Conservation (phyloP, 2,113 vertebrate genomes). For the Theristicus caerulescens region DNA sequence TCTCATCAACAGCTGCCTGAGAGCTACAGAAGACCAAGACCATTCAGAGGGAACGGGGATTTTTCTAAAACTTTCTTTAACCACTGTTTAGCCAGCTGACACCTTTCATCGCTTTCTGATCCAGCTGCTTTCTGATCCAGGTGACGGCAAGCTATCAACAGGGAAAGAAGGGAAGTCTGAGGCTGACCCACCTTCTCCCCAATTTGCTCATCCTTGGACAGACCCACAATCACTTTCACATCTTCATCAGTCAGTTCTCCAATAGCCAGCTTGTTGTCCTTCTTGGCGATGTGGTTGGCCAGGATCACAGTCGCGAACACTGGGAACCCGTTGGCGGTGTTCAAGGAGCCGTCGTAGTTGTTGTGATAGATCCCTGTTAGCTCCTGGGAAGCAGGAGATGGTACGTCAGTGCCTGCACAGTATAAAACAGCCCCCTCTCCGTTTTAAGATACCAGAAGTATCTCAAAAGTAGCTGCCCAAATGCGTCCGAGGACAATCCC, state of each 20-base stretch:
- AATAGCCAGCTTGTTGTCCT: constrained; percentile 87
- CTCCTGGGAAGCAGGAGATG: constrained; percentile 75
- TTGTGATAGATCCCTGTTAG: constrained; percentile 97
- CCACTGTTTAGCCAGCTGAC: not conserved
- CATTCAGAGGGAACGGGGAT: not conserved
- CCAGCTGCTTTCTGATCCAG: not conserved
- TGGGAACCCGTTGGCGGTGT: constrained; percentile 92
- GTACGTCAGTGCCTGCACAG: not conserved
- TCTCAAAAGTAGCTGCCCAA: not conserved
- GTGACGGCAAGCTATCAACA: not conserved
- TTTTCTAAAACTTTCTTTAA: not conserved
- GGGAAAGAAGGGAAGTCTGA: not conserved
- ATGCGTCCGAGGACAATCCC: not conserved
- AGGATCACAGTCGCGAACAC: constrained; percentile 96
- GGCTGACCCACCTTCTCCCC: constrained; percentile 85
- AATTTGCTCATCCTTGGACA: constrained; percentile 94
- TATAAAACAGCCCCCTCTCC: not conserved
- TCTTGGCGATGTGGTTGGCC: constrained; percentile 91
- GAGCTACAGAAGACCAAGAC: not conserved
- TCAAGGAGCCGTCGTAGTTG: constrained; percentile 96
- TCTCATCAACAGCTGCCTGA: not conserved
- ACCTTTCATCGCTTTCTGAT: not conserved
- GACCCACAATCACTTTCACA: constrained; percentile 85
- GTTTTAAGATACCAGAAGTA: not conserved
- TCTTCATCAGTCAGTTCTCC: constrained; percentile 96